Conservation (phyloP, 2,797 vertebrate genomes). For the Anguilla obscura region DNA sequence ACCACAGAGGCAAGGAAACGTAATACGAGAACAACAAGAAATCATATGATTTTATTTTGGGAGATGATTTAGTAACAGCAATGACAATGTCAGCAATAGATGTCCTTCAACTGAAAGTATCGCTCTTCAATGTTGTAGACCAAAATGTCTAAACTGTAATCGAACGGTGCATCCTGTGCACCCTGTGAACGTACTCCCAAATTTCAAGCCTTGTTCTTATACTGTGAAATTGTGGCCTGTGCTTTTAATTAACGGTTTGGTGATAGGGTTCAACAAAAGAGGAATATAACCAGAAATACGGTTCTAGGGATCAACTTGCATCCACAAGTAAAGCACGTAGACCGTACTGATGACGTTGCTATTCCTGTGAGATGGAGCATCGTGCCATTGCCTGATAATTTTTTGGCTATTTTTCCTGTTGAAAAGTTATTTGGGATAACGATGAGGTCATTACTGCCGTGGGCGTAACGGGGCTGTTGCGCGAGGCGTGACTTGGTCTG, state of each 20-base stretch:
- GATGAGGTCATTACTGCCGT: slow-evolving; percentile 53
- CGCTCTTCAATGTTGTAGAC: neutral
- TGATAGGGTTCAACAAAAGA: neutral
- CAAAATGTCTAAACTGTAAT: neutral
- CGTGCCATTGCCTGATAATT: neutral
- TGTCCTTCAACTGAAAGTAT: neutral
- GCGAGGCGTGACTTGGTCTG: slow-evolving; percentile 39
- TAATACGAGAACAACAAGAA: neutral
- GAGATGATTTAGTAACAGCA: neutral
- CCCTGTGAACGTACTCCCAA: neutral
- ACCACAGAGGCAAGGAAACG: neutral
- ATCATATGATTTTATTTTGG: neutral
- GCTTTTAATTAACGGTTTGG: neutral
- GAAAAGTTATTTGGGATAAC: slow-evolving; percentile 17
- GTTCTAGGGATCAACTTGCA: neutral
- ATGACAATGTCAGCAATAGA: neutral
- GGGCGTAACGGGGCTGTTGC: slow-evolving; percentile 52
- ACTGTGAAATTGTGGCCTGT: neutral
- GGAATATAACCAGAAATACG: neutral
- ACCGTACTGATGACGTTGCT: neutral
- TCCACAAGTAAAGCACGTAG: neutral
- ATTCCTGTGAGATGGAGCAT: neutral
- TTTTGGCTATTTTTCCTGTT: neutral
- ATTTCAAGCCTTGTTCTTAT: neutral
- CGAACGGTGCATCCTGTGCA: neutral